A percentile compares a stretch with the other conserved stretches of the same genome.
Evolutionary conservation across 2,113 vertebrate species (phyloP).

Genomic region (Pachypanchax playfairii): DNA sequence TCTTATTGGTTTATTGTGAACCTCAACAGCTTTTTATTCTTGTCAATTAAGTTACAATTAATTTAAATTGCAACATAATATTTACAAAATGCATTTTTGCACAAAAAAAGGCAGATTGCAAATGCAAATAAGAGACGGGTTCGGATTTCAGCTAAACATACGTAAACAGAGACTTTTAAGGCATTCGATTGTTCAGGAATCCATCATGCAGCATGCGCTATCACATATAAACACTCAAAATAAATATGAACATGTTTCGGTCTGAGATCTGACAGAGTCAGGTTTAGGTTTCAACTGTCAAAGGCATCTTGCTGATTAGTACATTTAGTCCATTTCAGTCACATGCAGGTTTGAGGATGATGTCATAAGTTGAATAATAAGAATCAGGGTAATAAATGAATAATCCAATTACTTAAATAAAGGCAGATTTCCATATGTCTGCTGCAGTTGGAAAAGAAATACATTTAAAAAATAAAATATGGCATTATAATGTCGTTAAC

Average conservation of each 20-base stretch:
- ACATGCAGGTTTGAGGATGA: background rate
- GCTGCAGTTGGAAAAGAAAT: too few species aligned
- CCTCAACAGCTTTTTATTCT: slow-evolving; percentile 20
- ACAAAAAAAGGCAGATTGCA: slow-evolving; percentile 4
- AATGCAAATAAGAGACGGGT: slow-evolving; percentile 21
- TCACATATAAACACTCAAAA: background rate
- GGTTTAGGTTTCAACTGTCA: slow-evolving; percentile 5
- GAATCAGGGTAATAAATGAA: background rate
- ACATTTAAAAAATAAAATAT: too few species aligned
- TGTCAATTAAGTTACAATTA: slow-evolving; percentile 2
- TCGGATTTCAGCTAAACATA: slow-evolving; percentile 44
- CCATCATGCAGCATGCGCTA: slow-evolving; percentile 12
- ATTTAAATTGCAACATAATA: slow-evolving; percentile 11
- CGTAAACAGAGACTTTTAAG: slow-evolving; percentile 60
- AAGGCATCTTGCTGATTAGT: slow-evolving; percentile 11
- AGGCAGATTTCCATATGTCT: background rate
- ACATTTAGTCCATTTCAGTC: background rate
- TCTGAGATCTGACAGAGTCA: slow-evolving; percentile 46
- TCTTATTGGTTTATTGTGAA: slow-evolving; percentile 45
- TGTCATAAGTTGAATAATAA: background rate
- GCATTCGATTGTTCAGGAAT: slow-evolving; percentile 47
- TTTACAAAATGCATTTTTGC: slow-evolving; percentile 26
- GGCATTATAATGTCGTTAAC: too few species aligned
- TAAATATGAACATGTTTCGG: slow-evolving; percentile 14
- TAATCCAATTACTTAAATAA: too few species aligned